Evolutionary conservation across 2,888 invertebrate species (phyloP).

Genomic region (Ischnura elegans): DNA sequence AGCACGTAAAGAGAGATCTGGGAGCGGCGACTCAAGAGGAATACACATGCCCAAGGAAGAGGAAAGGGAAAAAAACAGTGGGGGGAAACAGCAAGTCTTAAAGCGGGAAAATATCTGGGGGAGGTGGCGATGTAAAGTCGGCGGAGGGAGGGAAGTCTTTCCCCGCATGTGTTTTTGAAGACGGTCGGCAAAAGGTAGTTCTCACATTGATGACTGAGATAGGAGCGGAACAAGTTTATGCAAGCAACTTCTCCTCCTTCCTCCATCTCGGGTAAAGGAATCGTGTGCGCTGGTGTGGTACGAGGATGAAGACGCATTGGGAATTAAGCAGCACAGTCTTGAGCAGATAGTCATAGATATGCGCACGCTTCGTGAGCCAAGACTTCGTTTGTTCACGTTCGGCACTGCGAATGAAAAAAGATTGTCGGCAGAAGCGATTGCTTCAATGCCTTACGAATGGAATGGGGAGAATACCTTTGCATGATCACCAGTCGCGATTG

Average conservation of each 20-base stretch:
- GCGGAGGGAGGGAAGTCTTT: slow-evolving; percentile 6
- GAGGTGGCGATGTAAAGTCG: no score
- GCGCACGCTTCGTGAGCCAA: no score
- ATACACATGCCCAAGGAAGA: neutral
- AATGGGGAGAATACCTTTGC: neutral
- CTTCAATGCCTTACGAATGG: neutral
- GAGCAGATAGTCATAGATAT: neutral
- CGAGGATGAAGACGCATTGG: slow-evolving; percentile 45
- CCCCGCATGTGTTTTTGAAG: neutral
- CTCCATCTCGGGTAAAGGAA: neutral
- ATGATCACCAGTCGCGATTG: neutral
- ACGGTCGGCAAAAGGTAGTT: neutral
- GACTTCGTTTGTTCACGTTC: no score
- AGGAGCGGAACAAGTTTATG: slow-evolving; percentile 11
- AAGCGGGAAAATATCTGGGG: no score
- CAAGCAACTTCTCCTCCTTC: neutral
- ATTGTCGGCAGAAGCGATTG: neutral
- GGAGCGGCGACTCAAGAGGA: no score
- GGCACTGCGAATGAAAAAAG: neutral
- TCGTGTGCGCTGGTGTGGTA: neutral
- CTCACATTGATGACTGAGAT: slow-evolving; percentile 42
- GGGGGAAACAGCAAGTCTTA: no score
- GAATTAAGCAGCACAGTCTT: neutral
- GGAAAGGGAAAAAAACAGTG: neutral
- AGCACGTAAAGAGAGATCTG: no score